phyloP scores from a whole-genome alignment of 2,888 invertebrate species.

The Harpagoxenus sublaevis region DNA sequence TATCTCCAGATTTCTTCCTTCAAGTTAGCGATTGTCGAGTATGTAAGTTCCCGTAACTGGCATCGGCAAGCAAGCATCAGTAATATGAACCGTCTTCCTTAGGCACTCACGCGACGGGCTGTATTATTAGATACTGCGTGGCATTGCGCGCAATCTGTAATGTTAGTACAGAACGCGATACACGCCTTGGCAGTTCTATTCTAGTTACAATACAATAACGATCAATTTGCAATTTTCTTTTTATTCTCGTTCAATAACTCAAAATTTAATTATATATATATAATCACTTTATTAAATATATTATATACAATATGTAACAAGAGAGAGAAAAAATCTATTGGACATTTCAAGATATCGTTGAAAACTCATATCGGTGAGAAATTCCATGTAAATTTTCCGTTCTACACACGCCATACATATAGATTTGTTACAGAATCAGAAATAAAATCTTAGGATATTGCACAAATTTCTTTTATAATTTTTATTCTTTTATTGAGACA shows the following conservation, averaged over 20 bases:
- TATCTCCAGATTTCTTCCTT: conserved; percentile 21
- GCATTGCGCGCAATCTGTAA: conserved; percentile 37
- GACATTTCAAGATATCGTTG: too few species aligned
- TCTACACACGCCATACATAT: neutral
- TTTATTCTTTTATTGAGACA: neutral
- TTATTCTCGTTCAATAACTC: neutral
- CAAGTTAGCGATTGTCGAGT: conserved; percentile 19
- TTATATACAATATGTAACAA: too few species aligned
- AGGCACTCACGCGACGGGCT: conserved; percentile 45
- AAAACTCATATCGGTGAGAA: neutral
- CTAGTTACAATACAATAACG: neutral
- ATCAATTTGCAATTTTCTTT: neutral
- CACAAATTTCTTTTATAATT: neutral
- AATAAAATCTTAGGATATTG: neutral
- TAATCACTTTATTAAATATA: neutral
- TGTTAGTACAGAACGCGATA: neutral
- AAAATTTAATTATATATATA: conserved; percentile 3
- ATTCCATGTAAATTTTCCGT: neutral
- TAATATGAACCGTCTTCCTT: conserved; percentile 49
- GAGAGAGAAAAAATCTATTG: neutral
- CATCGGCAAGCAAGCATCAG: conserved; percentile 49
- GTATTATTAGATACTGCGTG: conserved; percentile 71
- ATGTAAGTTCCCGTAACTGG: conserved; percentile 53
- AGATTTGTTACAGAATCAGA: neutral
- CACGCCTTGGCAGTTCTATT: too few species aligned